Evolutionary conservation across 2,113 vertebrate genomes (phyloP).

Genomic region (Corydoras maculifer): DNA sequence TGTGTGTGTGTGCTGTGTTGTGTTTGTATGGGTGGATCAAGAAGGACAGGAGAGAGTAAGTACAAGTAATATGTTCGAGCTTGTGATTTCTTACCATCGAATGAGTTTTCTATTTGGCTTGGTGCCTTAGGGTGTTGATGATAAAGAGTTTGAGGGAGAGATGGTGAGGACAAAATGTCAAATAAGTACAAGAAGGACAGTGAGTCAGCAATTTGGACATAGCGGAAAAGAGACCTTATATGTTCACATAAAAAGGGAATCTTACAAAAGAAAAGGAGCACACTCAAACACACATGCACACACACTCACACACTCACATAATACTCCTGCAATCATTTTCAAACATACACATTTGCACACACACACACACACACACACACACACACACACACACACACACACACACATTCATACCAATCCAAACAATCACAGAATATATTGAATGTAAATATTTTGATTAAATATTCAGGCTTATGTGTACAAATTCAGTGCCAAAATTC

Average conservation of each 20-base stretch:
- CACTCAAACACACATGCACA: slow-evolving; percentile 18
- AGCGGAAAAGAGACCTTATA: neutral
- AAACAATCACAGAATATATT: slow-evolving; percentile 49
- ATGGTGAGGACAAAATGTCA: slow-evolving; percentile 15
- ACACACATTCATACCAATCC: slow-evolving; percentile 36
- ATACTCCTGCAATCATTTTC: neutral
- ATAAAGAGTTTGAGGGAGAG: slow-evolving; percentile 27
- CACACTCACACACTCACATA: slow-evolving; percentile 32
- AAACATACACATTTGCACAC: slow-evolving; percentile 13
- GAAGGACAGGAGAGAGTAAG: slow-evolving; percentile 11
- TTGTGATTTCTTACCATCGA: slow-evolving; percentile 43
- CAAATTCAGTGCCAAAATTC: slow-evolving; percentile 48
- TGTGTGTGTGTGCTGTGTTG: neutral
- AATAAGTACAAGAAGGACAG: slow-evolving; percentile 12
- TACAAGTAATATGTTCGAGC: slow-evolving; percentile 16
- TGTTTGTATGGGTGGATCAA: slow-evolving; percentile 10
- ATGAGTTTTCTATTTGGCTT: slow-evolving; percentile 53
- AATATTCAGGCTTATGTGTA: slow-evolving; percentile 64
- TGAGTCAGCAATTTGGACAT: slow-evolving; percentile 2
- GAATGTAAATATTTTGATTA: slow-evolving; percentile 75
- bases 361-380: slow-evolving; percentile 24
- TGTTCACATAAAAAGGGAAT: slow-evolving; percentile 15
- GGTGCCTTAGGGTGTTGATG: slow-evolving; percentile 60
- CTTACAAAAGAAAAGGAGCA: slow-evolving; percentile 24
- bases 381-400: slow-evolving; percentile 16